These are phyloP conservation scores for Clarias laeviceps DNA, from an alignment of 2,797 vertebrate genomes.

Conservation along the genomic window DNA sequence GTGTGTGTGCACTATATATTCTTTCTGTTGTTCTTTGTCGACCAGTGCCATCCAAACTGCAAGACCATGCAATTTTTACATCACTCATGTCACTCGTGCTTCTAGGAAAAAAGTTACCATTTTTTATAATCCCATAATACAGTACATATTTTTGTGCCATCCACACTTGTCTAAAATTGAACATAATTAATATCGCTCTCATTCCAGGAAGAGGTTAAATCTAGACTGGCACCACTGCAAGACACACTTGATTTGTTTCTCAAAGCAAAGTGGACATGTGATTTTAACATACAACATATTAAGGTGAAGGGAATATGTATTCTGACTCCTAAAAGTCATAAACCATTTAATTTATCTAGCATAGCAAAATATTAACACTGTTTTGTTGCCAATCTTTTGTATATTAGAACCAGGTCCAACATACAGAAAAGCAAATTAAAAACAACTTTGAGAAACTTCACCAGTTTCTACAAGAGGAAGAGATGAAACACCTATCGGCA, in stretches of 20 bases:
- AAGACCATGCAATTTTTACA: background rate
- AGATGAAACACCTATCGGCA: background rate
- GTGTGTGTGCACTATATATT: background rate
- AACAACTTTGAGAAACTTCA: slow-evolving; percentile 11
- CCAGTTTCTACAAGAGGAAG: slow-evolving; percentile 22
- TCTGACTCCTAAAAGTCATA: background rate
- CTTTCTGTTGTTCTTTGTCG: background rate
- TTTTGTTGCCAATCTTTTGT: background rate
- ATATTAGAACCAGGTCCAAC: slow-evolving; percentile 18
- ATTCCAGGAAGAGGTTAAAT: slow-evolving; percentile 8
- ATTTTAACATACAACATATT: background rate
- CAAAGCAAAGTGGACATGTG: slow-evolving; percentile 7
- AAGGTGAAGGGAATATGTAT: slow-evolving; percentile 1
- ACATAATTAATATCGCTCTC: background rate
- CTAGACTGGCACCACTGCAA: slow-evolving; percentile 6
- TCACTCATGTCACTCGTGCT: background rate
- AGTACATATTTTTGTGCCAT: background rate
- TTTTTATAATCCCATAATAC: background rate
- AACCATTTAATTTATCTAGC: background rate
- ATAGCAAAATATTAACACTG: background rate
- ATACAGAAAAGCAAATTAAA: slow-evolving; percentile 28
- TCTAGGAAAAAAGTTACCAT: background rate
- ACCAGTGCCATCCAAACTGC: background rate
- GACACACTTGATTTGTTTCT: background rate
- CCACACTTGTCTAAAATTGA: background rate